Evolutionary conservation across 2,888 invertebrate species (phyloP), one percentile per base, ranked within the genome.

Genomic region (Lagria hirta): DNA sequence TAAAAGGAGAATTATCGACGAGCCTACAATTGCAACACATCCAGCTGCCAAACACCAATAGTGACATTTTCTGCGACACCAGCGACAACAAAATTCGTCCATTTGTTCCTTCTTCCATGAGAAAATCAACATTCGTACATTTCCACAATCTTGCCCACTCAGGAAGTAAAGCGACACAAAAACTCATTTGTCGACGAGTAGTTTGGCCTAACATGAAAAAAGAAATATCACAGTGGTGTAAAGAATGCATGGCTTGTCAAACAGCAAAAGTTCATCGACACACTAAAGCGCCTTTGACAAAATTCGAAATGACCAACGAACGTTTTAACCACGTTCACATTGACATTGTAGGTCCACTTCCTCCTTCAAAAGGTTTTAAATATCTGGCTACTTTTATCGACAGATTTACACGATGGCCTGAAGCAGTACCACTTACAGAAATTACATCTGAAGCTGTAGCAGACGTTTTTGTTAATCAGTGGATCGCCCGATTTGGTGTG

Each of bases 401-500:
- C 40, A 15, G 64, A 0, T 60, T 54, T 28, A 66, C 70, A 0
- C 54, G 69, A 3, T 71, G 71, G 71, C 63, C 68, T n/a, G 70
- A 69, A 41, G 68, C 55, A 0, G 44, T 58, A 5, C 69, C 71
- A 0, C 24, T 70, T 1, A 5, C 14, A 1, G 61, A 70, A 34
- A 69, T 68, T n/a, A 65, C 66, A 0, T 70, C 69, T 0, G 66
- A 65, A 33, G 64, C 36, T 62, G 4, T 62, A 62, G 65, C 57
- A 56, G 1, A 61, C 5, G 59, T 65, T 2, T 55, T 73, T 3
- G 28, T 63, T 6, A 14, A 32, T 0, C 44, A 51, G 0, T 75
- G 72, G 73, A 61, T 74, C 2, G 35, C 70, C 1, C 48, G 70
- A 7, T 73, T 63, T 34, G 72, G 73, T 0, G 57, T 62, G 6